Percentiles rank a stretch among this genome's conserved stretches.
These are phyloP conservation scores for Pediacus dermestoides DNA, from an alignment of 2,888 invertebrate genomes.

Conservation along the genomic window DNA sequence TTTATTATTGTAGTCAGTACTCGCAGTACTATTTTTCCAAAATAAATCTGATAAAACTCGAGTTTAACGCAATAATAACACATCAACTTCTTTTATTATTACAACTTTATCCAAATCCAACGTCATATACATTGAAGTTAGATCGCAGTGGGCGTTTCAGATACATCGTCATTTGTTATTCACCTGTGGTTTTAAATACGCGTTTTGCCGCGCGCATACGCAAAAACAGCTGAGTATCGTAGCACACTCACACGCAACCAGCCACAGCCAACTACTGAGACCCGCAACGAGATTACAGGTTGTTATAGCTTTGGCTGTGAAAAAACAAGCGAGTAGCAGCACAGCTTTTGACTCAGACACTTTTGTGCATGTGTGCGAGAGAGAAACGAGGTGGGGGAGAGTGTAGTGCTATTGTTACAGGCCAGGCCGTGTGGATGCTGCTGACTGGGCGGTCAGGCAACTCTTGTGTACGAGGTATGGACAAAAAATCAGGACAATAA, in stretches of 20 bases:
- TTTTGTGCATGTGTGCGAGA: too few relatives aligned
- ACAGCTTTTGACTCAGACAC: constrained; percentile 33
- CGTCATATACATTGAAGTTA: constrained; percentile 20
- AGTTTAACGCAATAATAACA: too few relatives aligned
- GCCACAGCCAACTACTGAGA: constrained; percentile 28
- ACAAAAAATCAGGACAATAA: too few relatives aligned
- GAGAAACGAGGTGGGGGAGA: constrained; percentile 32
- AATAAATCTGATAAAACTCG: too few relatives aligned
- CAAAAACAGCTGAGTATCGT: too few relatives aligned
- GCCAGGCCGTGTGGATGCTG: constrained; percentile 25
- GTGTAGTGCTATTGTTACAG: constrained; percentile 36
- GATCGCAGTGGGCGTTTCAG: constrained; percentile 28
- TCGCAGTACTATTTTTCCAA: too few relatives aligned
- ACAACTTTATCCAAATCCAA: constrained; percentile 28
- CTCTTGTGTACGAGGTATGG: constrained; percentile 21
- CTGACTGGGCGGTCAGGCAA: constrained; percentile 16
- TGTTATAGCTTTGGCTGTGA: constrained; percentile 47
- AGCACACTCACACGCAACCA: not conserved
- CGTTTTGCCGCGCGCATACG: too few relatives aligned
- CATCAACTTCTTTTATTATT: too few relatives aligned
- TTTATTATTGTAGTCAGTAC: too few relatives aligned
- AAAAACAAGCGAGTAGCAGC: constrained; percentile 41
- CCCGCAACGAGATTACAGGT: constrained; percentile 45
- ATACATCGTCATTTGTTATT: constrained; percentile 31
- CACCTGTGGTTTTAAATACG: constrained; percentile 13